These are phyloP conservation scores for Malthinus seriepunctatus DNA, from an alignment of 2,888 invertebrate species.

Conservation along the genomic window DNA sequence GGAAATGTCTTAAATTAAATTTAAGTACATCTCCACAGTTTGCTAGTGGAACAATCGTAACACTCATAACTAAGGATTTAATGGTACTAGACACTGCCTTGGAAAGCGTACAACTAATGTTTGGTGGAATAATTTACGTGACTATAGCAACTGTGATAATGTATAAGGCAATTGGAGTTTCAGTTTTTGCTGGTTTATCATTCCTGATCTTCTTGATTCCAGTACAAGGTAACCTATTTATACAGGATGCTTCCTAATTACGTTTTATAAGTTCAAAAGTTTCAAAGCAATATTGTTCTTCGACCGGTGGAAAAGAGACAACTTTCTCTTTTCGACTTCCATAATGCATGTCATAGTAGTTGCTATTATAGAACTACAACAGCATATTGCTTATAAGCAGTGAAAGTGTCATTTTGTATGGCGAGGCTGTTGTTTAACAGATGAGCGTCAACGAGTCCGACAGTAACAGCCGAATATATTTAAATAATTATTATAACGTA, in stretches of 20 bases:
- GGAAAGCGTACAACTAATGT: conserved; percentile 76
- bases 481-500: too few relatives aligned
- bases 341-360: too few relatives aligned
- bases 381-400: too few relatives aligned
- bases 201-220: conserved; percentile 52
- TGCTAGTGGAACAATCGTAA: conserved; percentile 62
- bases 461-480: too few relatives aligned
- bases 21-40: conserved; percentile 82
- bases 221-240: conserved; percentile 47
- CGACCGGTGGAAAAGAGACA: too few relatives aligned
- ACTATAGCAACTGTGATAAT: conserved; percentile 72
- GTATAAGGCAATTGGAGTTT: conserved; percentile 58
- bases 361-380: too few relatives aligned
- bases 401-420: too few relatives aligned
- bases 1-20: conserved; percentile 71
- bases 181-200: conserved; percentile 57
- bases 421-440: too few relatives aligned
- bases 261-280: too few relatives aligned
- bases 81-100: conserved; percentile 80
- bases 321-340: too few relatives aligned
- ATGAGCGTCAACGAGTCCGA: too few relatives aligned
- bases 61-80: conserved; percentile 77
- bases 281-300: too few relatives aligned
- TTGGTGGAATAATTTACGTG: conserved; percentile 78
- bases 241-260: not conserved